Conservation (phyloP, 2,797 vertebrate species). For the Macroramphosus scolopax region DNA sequence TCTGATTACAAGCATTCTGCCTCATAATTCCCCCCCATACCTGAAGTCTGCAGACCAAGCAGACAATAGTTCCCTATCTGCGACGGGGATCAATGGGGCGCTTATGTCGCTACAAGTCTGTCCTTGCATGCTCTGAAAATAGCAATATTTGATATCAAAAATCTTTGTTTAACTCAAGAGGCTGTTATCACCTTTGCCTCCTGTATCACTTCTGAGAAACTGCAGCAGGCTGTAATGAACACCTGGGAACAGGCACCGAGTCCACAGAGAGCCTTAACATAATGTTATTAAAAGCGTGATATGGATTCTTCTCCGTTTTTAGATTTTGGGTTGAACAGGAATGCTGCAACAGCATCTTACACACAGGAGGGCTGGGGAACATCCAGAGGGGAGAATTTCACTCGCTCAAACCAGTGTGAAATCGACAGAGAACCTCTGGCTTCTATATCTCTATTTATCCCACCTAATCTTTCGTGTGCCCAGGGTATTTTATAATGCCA, state of each 20-base stretch:
- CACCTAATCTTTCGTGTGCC: conserved; percentile 63
- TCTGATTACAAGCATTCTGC: conserved; percentile 61
- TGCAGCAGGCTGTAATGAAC: conserved; percentile 34
- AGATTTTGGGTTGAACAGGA: conserved; percentile 28
- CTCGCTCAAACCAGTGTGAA: conserved; percentile 61
- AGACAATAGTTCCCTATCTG: conserved; percentile 36
- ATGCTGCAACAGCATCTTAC: conserved; percentile 13
- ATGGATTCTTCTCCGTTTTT: conserved; percentile 26
- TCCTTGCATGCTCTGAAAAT: conserved; percentile 18
- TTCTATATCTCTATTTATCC: conserved; percentile 65
- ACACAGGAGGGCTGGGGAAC: conserved; percentile 19
- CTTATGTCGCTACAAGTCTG: conserved; percentile 29
- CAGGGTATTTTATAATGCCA: conserved; percentile 68
- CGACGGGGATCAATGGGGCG: conserved; percentile 19
- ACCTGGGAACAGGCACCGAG: conserved; percentile 20
- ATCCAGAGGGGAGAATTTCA: conserved; percentile 40
- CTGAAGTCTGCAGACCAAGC: conserved; percentile 28
- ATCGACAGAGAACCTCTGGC: conserved; percentile 53
- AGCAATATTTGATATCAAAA: conserved; percentile 28
- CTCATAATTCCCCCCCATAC: conserved; percentile 39
- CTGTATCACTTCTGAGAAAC: conserved; percentile 18
- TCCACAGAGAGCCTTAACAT: conserved; percentile 14
- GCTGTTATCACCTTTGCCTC: conserved; percentile 21
- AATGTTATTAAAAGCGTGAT: conserved; percentile 36
- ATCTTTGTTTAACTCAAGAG: conserved; percentile 32